Evolutionary conservation across 2,113 vertebrate species (phyloP).

Genomic region (Galbula dea): DNA sequence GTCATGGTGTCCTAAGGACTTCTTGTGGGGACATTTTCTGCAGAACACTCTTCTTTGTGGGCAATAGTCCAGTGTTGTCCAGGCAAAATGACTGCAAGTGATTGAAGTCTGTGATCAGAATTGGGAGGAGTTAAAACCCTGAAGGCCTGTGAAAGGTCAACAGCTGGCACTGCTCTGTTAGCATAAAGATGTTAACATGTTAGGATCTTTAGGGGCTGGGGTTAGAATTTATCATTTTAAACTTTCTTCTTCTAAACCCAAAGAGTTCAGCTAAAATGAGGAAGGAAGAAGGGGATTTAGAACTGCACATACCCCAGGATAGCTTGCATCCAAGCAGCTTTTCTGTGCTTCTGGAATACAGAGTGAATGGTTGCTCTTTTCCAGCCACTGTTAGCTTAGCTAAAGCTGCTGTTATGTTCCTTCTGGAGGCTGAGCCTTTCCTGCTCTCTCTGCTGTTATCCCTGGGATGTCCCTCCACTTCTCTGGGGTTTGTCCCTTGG

Average conservation of each 20-base stretch:
- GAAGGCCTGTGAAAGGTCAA: neutral
- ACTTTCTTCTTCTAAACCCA: neutral
- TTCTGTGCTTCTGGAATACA: neutral
- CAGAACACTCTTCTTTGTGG: neutral
- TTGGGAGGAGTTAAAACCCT: neutral
- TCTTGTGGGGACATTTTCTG: slow-evolving; percentile 28
- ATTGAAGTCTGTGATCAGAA: neutral
- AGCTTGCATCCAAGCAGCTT: neutral
- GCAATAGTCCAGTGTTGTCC: neutral
- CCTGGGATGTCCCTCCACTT: neutral
- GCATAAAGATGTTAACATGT: too few relatives aligned
- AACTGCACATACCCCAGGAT: rapidly evolving
- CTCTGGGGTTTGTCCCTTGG: neutral
- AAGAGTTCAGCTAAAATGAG: neutral
- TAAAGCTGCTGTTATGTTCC: neutral
- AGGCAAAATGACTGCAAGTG: neutral
- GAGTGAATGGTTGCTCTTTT: neutral
- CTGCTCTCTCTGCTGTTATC: rapidly evolving
- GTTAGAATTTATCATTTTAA: neutral
- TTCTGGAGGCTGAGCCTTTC: neutral
- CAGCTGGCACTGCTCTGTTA: neutral
- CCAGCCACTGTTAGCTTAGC: neutral
- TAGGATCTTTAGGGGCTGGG: neutral
- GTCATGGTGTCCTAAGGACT: slow-evolving; percentile 7
- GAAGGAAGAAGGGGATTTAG: neutral